Conservation (phyloP, 2,888 invertebrate species). For the Phengaris arion region DNA sequence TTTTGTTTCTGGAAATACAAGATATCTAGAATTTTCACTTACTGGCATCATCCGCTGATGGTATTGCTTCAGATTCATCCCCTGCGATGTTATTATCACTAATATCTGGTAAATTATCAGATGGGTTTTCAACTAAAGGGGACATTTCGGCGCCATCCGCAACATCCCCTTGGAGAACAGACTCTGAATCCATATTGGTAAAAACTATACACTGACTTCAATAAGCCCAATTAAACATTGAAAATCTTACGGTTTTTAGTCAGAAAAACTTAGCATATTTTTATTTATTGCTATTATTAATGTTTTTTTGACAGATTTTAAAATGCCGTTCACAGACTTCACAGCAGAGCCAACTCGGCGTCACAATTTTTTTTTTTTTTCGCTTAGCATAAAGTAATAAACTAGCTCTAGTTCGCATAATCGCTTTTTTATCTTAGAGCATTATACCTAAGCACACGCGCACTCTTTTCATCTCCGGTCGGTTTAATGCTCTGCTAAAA, state of each 20-base stretch:
- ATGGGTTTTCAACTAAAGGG: conserved; percentile 63
- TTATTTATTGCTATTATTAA: conserved; percentile 45
- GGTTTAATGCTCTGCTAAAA: too few relatives aligned
- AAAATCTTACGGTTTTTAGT: conserved; percentile 47
- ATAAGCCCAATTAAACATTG: conserved; percentile 54
- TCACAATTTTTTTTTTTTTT: conserved; percentile 36
- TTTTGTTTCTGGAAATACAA: conserved; percentile 31
- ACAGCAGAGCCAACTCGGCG: conserved; percentile 41
- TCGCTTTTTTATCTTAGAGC: too few relatives aligned
- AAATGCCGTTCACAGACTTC: conserved; percentile 37
- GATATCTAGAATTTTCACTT: conserved; percentile 4
- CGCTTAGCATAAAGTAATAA: not conserved
- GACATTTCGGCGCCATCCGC: conserved; percentile 76
- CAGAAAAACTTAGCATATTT: conserved; percentile 50
- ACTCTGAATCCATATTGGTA: conserved; percentile 66
- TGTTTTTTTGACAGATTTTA: conserved; percentile 54
- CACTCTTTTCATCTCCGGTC: too few relatives aligned
- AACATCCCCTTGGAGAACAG: conserved; percentile 60
- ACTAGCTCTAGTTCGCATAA: too few relatives aligned
- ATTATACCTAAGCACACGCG: too few relatives aligned
- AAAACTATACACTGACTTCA: conserved; percentile 40
- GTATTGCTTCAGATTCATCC: conserved; percentile 56
- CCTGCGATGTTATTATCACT: conserved; percentile 62
- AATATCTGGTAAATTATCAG: conserved; percentile 57
- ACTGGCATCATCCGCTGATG: conserved; percentile 58